These are phyloP conservation scores for Varanus salvator DNA, from an alignment of 2,113 vertebrate genomes.

Conservation along the genomic window DNA sequence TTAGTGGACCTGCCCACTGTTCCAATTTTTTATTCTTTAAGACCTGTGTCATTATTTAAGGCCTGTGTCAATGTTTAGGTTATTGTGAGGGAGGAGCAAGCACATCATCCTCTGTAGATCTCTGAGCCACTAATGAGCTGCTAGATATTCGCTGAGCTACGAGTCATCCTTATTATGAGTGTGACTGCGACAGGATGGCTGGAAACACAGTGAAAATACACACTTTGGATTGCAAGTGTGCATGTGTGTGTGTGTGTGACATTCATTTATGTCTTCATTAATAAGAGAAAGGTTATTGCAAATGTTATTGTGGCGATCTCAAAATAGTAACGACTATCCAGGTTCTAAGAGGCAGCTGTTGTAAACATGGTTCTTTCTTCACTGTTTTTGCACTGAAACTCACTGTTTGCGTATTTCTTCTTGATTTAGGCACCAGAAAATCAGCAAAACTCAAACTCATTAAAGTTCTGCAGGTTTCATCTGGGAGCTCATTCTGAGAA, in stretches of 20 bases:
- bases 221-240: too few species aligned
- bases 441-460: too few species aligned
- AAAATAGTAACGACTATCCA: background rate
- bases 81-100: too few species aligned
- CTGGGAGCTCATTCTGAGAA: too few species aligned
- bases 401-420: background rate
- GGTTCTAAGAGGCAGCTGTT: background rate
- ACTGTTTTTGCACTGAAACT: background rate
- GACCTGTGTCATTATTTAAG: background rate
- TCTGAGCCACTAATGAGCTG: background rate
- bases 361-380: background rate
- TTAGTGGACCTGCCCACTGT: too few species aligned
- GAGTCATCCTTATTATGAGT: background rate
- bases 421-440: too few species aligned
- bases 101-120: background rate
- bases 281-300: background rate
- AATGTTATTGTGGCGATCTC: background rate
- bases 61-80: background rate
- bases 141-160: background rate
- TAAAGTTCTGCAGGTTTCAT: too few species aligned
- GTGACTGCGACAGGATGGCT: background rate
- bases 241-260: too few species aligned
- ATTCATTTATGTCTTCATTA: too few species aligned
- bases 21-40: too few species aligned
- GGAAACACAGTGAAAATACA: background rate